These are phyloP conservation scores for Malurus elegans DNA, from an alignment of 2,113 vertebrate genomes.

Conservation along the genomic window DNA sequence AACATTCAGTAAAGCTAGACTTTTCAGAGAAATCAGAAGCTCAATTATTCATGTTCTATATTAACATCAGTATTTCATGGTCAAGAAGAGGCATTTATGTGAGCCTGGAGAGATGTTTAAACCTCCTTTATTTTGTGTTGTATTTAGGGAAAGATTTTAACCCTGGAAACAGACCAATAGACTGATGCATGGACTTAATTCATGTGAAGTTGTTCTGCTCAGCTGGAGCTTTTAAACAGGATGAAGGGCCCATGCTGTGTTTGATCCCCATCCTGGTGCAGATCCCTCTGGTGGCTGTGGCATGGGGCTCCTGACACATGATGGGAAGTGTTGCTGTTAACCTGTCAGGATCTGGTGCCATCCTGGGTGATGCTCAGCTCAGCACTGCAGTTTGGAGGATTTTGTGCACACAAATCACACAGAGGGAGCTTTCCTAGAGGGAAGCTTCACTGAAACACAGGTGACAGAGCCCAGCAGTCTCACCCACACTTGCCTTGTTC, in stretches of 20 bases:
- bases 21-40: background rate
- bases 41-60: conserved; percentile 4
- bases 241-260: background rate
- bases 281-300: background rate
- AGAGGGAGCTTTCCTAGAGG: background rate
- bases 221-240: background rate
- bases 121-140: background rate
- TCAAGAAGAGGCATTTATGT: background rate
- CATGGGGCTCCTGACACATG: background rate
- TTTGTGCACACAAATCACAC: background rate
- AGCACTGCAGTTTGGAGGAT: background rate
- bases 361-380: background rate
- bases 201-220: background rate
- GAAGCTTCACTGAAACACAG: background rate
- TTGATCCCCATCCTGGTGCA: background rate
- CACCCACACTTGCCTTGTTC: background rate
- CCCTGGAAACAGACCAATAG: background rate
- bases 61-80: conserved; percentile 1
- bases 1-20: background rate
- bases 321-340: background rate
- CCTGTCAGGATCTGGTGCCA: background rate
- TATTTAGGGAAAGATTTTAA: background rate
- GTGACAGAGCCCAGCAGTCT: background rate
- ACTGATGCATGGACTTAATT: background rate
- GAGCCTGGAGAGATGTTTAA: background rate